Percentiles rank a stretch among this genome's conserved stretches.
Evolutionary conservation across 2,113 vertebrate species (phyloP).

Genomic region (Phalacrocorax brasilianus): DNA sequence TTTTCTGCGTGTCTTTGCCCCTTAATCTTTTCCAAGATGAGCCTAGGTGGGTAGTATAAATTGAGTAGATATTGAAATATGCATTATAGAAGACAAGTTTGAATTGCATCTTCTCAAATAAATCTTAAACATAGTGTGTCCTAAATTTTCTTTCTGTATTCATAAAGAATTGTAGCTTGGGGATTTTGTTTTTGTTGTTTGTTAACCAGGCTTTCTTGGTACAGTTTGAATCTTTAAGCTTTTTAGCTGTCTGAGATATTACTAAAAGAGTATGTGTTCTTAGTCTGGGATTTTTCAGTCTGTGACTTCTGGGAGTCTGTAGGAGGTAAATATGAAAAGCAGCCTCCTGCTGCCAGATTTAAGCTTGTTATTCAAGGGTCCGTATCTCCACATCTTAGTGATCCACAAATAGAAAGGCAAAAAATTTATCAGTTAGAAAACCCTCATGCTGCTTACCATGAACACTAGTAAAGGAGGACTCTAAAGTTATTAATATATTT

Average conservation of each 20-base stretch:
- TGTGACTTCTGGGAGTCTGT: neutral
- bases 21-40: neutral
- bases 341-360: neutral
- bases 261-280: neutral
- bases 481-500: neutral
- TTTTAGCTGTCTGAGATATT: neutral
- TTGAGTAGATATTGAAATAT: neutral
- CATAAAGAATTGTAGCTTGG: neutral
- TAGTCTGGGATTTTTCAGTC: neutral
- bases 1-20: neutral
- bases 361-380: neutral
- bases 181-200: neutral
- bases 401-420: neutral
- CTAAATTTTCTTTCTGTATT: neutral
- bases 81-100: neutral
- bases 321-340: neutral
- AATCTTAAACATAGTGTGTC: neutral
- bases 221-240: neutral
- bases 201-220: neutral
- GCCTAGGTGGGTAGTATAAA: neutral
- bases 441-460: neutral
- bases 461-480: neutral
- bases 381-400: neutral
- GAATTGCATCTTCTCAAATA: neutral
- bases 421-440: neutral